Conservation (phyloP, 2,797 vertebrate species). For the Peromyscus aztecus region DNA sequence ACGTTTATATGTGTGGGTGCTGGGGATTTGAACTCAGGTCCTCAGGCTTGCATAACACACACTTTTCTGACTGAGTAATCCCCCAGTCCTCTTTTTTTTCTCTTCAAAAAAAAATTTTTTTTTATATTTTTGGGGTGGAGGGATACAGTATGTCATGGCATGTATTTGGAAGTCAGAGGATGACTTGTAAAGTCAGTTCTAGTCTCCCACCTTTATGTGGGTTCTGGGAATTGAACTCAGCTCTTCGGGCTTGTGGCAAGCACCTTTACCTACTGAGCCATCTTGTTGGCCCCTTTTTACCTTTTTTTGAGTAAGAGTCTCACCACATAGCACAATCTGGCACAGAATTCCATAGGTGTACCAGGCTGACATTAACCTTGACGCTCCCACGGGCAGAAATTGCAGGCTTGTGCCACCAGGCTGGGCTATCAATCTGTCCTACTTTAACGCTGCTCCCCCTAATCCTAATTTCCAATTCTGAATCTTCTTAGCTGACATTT, state of each 20-base stretch:
- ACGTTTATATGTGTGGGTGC: background rate
- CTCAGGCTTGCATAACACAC: background rate
- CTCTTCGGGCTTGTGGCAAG: background rate
- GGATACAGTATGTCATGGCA: background rate
- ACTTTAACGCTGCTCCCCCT: background rate
- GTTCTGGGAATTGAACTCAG: background rate
- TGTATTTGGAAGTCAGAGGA: background rate
- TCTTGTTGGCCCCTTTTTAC: background rate
- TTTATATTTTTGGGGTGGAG: background rate
- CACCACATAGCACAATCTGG: background rate
- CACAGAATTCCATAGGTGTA: background rate
- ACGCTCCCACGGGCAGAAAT: background rate
- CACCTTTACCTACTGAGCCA: background rate
- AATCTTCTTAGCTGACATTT: background rate
- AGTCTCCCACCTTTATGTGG: background rate
- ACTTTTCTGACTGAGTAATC: background rate
- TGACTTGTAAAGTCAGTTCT: background rate
- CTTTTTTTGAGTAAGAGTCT: background rate
- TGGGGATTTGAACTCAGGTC: background rate
- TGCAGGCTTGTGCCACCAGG: background rate
- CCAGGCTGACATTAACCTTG: background rate
- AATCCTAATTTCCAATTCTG: background rate
- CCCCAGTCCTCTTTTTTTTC: background rate
- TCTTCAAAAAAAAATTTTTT: background rate
- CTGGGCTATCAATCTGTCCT: background rate